These are phyloP conservation scores for Capromys pilorides DNA, from an alignment of 2,797 vertebrate genomes.

Conservation along the genomic window DNA sequence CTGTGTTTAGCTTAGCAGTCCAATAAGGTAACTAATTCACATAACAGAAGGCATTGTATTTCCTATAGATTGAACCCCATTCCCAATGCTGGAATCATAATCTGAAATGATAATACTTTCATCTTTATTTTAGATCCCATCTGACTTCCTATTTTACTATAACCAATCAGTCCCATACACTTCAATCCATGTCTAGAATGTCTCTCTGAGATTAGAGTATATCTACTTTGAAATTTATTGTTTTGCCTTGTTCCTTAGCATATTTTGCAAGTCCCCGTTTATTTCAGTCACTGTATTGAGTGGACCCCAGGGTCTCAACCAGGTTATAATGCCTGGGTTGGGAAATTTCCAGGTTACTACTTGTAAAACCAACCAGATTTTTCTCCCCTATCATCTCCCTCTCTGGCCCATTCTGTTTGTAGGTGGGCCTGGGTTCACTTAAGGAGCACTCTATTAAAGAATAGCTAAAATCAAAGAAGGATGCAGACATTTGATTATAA, in stretches of 20 bases:
- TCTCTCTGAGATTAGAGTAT: background rate
- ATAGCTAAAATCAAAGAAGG: background rate
- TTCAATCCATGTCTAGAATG: background rate
- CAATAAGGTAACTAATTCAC: background rate
- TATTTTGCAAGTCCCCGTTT: background rate
- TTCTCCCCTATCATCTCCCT: background rate
- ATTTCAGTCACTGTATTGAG: background rate
- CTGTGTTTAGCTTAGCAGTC: conserved; percentile 22
- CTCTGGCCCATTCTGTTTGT: background rate
- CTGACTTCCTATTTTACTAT: conserved; percentile 13
- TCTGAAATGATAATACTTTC: background rate
- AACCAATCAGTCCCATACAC: conserved; percentile 3
- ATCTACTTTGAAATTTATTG: conserved; percentile 33
- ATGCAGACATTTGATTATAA: conserved; percentile 46
- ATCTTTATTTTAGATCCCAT: conserved; percentile 25
- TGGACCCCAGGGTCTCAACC: background rate
- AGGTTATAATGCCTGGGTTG: background rate
- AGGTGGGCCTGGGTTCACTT: background rate
- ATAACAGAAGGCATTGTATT: conserved; percentile 27
- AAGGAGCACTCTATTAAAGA: conserved; percentile 13
- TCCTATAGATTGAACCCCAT: background rate
- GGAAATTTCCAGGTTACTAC: background rate
- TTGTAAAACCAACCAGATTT: conserved; percentile 1
- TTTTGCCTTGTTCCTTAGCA: background rate
- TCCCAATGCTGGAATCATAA: conserved; percentile 23